phyloP scores from a whole-genome alignment of 92 coral and sea anemone species.

The Hydrozoanthus gracilis region DNA sequence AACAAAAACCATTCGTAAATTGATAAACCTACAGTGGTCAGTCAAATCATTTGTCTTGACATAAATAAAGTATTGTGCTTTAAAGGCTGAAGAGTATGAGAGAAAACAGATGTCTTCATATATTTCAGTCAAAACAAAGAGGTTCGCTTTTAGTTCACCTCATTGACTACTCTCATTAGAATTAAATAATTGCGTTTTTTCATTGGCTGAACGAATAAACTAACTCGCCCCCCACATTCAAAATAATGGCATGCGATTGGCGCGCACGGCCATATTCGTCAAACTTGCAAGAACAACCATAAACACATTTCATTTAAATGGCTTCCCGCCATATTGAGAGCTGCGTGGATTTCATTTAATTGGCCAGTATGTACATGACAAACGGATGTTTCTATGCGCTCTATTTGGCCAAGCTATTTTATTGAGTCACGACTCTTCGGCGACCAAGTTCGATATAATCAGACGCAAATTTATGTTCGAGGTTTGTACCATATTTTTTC shows the following conservation, averaged over 20 bases:
- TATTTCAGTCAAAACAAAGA: conserved; percentile 2
- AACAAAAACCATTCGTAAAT: too few species aligned
- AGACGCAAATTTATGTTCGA: not conserved
- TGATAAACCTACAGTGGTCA: too few species aligned
- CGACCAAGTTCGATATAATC: conserved; percentile 8
- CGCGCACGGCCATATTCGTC: not conserved
- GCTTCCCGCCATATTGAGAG: conserved; percentile 63
- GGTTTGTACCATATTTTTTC: too few species aligned
- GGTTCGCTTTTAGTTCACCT: not conserved
- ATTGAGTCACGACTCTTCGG: conserved; percentile 33
- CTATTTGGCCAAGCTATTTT: conserved; percentile 17
- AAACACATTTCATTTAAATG: conserved; percentile 48
- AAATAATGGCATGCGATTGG: conserved; percentile 25
- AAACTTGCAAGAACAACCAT: not conserved
- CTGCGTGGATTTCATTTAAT: conserved; percentile 53
- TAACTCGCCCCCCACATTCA: not conserved
- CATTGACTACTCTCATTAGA: conserved; percentile 5
- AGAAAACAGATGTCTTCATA: conserved; percentile 4
- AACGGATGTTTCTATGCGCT: conserved; percentile 67
- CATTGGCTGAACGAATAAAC: conserved; percentile 22
- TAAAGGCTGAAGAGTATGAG: not conserved
- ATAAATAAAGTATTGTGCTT: not conserved
- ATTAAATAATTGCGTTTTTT: not conserved
- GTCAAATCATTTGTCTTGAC: too few species aligned
- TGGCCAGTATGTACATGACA: conserved; percentile 48